Percentiles rank a stretch among this genome's conserved stretches.
These are phyloP conservation scores for Epizoanthus stellaris DNA, from an alignment of 92 coral and sea anemone genomes.

Conservation along the genomic window DNA sequence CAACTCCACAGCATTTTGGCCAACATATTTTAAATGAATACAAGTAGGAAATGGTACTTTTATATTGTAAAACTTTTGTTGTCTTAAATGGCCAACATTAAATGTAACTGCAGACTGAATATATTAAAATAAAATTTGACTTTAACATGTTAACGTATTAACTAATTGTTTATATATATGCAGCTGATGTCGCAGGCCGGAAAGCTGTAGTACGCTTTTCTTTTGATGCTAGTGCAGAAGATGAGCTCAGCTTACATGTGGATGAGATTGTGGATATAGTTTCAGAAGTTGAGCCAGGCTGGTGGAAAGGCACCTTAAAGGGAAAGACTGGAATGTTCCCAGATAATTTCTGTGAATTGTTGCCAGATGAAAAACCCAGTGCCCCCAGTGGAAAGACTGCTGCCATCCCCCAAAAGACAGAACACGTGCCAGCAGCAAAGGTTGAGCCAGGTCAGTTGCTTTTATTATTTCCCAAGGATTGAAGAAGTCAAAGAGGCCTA, in stretches of 20 bases:
- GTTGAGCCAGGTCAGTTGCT: slow-evolving; percentile 46
- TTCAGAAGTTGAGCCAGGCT: slow-evolving; percentile 83
- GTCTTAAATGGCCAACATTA: too few species aligned
- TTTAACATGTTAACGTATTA: too few species aligned
- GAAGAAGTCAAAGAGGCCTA: too few species aligned
- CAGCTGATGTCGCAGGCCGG: slow-evolving; percentile 57
- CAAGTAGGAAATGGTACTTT: too few species aligned
- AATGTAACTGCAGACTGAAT: too few species aligned
- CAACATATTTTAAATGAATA: too few species aligned
- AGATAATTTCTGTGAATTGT: slow-evolving; percentile 84
- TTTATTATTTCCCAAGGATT: too few species aligned
- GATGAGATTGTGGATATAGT: slow-evolving; percentile 74
- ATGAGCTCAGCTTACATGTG: slow-evolving; percentile 74
- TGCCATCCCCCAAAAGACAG: background rate
- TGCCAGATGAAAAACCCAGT: slow-evolving; percentile 57
- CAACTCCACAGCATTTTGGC: too few species aligned
- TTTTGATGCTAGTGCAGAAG: slow-evolving; percentile 80
- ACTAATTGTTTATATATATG: too few species aligned
- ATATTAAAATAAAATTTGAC: too few species aligned
- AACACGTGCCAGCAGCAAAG: slow-evolving; percentile 14
- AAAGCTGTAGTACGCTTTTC: slow-evolving; percentile 89
- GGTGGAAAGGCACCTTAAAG: slow-evolving; percentile 86
- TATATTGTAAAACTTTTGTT: too few species aligned
- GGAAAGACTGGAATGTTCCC: slow-evolving; percentile 86
- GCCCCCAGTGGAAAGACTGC: slow-evolving; percentile 11